Conservation (phyloP, 2,113 vertebrate genomes). For the Syrmaticus mikado region DNA sequence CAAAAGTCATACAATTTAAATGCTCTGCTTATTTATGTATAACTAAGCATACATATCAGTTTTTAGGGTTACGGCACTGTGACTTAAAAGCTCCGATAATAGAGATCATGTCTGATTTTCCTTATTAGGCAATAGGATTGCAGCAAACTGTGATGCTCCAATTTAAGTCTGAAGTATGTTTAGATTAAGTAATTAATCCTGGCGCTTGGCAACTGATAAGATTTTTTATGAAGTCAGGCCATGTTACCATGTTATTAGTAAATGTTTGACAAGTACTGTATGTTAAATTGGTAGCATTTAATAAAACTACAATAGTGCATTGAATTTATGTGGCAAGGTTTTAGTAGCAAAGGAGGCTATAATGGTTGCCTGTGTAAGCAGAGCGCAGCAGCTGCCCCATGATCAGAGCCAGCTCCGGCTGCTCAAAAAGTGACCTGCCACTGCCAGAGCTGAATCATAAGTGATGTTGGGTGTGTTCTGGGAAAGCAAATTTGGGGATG, state of each 20-base stretch:
- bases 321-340: background rate
- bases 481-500: background rate
- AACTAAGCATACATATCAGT: background rate
- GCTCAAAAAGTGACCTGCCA: background rate
- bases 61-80: background rate
- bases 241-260: background rate
- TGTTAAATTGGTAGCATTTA: background rate
- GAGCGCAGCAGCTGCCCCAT: background rate
- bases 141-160: background rate
- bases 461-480: background rate
- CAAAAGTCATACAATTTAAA: background rate
- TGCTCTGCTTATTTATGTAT: background rate
- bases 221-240: background rate
- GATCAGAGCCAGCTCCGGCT: background rate
- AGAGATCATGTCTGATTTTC: background rate
- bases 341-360: background rate
- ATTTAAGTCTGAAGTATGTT: background rate
- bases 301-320: background rate
- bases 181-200: constrained; percentile 11
- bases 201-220: background rate
- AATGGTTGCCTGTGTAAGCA: background rate
- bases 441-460: background rate
- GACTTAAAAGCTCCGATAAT: background rate
- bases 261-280: background rate
- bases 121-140: background rate